Percentiles rank a stretch among this genome's conserved stretches.
Conservation (phyloP, 1,140 invertebrate genomes). For the Araneus ventricosus region DNA sequence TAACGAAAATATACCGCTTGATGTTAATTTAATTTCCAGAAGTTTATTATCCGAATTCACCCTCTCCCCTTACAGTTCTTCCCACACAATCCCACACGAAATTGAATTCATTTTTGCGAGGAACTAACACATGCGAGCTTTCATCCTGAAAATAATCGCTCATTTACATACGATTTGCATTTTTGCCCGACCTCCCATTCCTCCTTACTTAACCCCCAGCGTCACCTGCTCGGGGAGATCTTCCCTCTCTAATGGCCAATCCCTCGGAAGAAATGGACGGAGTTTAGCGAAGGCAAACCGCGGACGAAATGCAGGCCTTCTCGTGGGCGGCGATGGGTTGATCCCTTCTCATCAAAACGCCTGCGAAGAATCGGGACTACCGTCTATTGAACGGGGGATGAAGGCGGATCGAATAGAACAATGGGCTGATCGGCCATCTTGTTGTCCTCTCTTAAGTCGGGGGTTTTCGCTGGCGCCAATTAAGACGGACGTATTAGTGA, state of each 20-base stretch:
- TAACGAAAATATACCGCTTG: too few species aligned
- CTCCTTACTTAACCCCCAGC: background rate
- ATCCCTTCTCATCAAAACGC: background rate
- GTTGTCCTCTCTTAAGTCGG: slow-evolving; percentile 2
- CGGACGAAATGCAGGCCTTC: slow-evolving; percentile 20
- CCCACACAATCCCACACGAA: background rate
- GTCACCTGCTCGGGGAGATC: background rate
- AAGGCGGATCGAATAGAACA: slow-evolving; percentile 50
- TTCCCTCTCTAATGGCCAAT: background rate
- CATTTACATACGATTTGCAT: slow-evolving; percentile 17
- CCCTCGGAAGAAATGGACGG: background rate
- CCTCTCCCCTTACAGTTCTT: background rate
- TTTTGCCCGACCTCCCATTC: background rate
- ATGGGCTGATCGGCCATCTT: slow-evolving; percentile 53
- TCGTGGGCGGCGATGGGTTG: slow-evolving; percentile 6
- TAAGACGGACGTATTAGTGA: background rate
- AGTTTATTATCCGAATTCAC: background rate
- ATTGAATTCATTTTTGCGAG: slow-evolving; percentile 15
- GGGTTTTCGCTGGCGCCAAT: background rate
- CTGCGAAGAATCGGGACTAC: background rate
- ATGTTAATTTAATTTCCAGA: too few species aligned
- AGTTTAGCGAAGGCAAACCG: background rate
- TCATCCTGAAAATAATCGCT: slow-evolving; percentile 4
- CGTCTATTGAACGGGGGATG: slow-evolving; percentile 19
- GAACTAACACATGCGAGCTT: background rate